Percentiles rank a stretch among this genome's conserved stretches.
Evolutionary conservation across 2,888 invertebrate species (phyloP).

Genomic region (Microctonus aethiopoides): DNA sequence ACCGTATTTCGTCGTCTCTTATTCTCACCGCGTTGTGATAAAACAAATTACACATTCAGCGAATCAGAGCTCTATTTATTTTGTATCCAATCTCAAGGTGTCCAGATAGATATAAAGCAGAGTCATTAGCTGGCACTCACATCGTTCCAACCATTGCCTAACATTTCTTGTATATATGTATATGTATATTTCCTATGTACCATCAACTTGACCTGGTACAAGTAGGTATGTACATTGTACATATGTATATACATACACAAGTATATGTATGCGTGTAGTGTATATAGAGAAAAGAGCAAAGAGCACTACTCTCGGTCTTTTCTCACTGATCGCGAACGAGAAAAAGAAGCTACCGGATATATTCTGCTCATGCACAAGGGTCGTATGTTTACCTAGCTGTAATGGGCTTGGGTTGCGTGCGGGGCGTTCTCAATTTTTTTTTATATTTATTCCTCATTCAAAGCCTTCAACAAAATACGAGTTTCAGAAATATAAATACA

Average conservation of each 20-base stretch:
- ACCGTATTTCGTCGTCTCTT: neutral
- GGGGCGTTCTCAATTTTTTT: conserved; percentile 54
- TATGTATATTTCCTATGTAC: neutral
- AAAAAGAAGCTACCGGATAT: conserved; percentile 27
- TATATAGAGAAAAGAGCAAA: conserved; percentile 21
- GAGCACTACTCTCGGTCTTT: conserved; percentile 22
- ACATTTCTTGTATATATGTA: neutral
- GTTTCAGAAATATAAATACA: too few species aligned
- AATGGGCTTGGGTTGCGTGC: conserved; percentile 55
- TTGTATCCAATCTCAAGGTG: conserved; percentile 6
- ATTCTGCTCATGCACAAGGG: conserved; percentile 39
- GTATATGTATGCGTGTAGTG: conserved; percentile 5
- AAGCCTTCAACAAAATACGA: too few species aligned
- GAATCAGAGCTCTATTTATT: neutral
- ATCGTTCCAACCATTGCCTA: neutral
- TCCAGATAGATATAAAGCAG: neutral
- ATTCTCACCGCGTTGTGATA: neutral
- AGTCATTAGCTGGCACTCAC: conserved; percentile 6
- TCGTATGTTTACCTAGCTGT: conserved; percentile 50
- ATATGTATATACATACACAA: neutral
- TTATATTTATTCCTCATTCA: conserved; percentile 16
- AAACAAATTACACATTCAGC: conserved; percentile 3
- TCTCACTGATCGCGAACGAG: conserved; percentile 8
- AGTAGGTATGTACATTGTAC: neutral
- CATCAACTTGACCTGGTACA: conserved; percentile 1